Percentiles rank a stretch among this genome's conserved stretches.
phyloP scores from a whole-genome alignment of 1,140 invertebrate genomes.

The Pentalonia nigronervosa region DNA sequence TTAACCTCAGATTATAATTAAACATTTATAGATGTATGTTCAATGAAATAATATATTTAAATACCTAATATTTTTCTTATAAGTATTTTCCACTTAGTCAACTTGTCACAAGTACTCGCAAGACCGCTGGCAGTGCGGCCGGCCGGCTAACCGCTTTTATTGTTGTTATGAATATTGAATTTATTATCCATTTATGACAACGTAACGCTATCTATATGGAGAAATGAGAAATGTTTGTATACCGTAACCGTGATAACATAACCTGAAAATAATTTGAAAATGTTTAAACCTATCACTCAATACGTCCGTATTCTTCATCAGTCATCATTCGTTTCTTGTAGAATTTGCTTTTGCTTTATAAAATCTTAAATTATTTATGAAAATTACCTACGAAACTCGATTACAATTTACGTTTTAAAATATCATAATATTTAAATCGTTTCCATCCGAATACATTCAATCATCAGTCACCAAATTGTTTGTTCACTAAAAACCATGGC shows the following conservation, averaged over 20 bases:
- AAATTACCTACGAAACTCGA: not conserved
- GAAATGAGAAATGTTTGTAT: not conserved
- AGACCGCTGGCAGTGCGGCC: no score
- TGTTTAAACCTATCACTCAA: not conserved
- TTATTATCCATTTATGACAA: not conserved
- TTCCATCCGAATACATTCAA: not conserved
- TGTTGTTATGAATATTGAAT: not conserved
- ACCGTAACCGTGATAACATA: slow-evolving; percentile 11
- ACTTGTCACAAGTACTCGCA: no score
- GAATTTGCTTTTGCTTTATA: not conserved
- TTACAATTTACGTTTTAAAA: not conserved
- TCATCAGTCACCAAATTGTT: not conserved
- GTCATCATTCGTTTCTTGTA: not conserved
- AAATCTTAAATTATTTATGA: not conserved
- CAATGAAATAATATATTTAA: no score
- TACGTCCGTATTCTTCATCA: not conserved
- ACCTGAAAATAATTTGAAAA: slow-evolving; percentile 24
- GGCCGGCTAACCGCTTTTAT: no score
- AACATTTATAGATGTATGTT: no score
- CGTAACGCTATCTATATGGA: not conserved
- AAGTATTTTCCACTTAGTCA: no score
- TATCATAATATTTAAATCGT: not conserved
- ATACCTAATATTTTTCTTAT: no score
- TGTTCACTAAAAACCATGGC: not conserved
- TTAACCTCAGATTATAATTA: no score